Conservation (phyloP, 2,113 vertebrate genomes). For the Phylloscopus trochilus region DNA sequence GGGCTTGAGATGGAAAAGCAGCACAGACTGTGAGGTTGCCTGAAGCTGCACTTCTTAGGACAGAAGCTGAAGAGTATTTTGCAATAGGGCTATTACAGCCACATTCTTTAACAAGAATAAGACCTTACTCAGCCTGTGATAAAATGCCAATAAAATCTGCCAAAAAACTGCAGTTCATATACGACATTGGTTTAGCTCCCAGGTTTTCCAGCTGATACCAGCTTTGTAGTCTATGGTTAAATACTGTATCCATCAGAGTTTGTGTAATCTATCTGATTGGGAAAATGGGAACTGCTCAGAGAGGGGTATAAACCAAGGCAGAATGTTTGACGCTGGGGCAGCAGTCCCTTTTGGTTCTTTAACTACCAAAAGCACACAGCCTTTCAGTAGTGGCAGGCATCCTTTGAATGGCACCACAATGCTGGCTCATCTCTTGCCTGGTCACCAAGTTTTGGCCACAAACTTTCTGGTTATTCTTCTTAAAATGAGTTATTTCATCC, state of each 20-base stretch:
- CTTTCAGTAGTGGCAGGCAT: not conserved
- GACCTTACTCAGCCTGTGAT: not conserved
- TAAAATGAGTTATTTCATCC: not conserved
- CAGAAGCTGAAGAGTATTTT: not conserved
- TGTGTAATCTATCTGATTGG: not conserved
- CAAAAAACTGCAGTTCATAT: not conserved
- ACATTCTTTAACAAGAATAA: not conserved
- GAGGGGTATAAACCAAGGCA: not conserved
- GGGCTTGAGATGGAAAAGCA: not conserved
- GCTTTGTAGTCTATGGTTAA: not conserved
- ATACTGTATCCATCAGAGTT: not conserved
- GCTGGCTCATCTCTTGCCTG: not conserved
- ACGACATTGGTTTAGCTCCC: not conserved
- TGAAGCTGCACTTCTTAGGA: not conserved
- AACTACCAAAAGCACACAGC: not conserved
- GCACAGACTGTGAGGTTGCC: not conserved
- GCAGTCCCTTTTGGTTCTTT: not conserved
- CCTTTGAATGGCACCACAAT: not conserved
- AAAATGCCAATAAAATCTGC: not conserved
- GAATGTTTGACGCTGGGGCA: not conserved
- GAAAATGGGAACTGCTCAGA: not conserved
- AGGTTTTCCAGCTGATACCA: not conserved
- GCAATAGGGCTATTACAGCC: not conserved
- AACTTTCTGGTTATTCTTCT: not conserved
- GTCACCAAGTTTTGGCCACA: not conserved